Percentiles rank a stretch among this genome's conserved stretches.
Conservation (phyloP, 2,797 vertebrate genomes). For the Perdix hodgsoniae region DNA sequence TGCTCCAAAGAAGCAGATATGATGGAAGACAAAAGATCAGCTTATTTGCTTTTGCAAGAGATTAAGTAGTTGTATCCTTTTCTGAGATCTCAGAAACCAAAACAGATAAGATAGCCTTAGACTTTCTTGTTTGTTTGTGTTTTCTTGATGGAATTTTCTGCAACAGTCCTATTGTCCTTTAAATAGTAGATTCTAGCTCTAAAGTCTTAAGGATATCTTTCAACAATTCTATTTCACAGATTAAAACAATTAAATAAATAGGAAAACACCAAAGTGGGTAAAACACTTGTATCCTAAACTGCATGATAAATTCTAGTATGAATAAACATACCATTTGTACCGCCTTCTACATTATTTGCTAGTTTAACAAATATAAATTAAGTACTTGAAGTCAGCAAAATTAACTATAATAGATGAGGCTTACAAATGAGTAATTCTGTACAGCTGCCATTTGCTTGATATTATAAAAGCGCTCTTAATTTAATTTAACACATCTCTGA, state of each 20-base stretch:
- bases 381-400: constrained; percentile 69
- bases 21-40: neutral
- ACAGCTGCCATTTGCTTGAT: constrained; percentile 70
- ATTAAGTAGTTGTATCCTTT: neutral
- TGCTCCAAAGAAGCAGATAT: neutral
- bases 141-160: neutral
- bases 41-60: neutral
- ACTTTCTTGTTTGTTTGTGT: neutral
- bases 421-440: constrained; percentile 63
- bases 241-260: neutral
- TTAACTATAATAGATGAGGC: constrained; percentile 64
- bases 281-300: constrained; percentile 15
- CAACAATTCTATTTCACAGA: neutral
- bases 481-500: constrained; percentile 71
- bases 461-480: constrained; percentile 61
- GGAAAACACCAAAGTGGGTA: neutral
- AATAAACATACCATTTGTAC: constrained; percentile 11
- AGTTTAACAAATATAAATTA: constrained; percentile 74
- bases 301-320: constrained; percentile 29
- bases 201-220: neutral
- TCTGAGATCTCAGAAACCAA: neutral
- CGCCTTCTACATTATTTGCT: constrained; percentile 33
- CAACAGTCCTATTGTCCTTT: neutral
- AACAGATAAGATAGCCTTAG: neutral
- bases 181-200: neutral